Conservation (phyloP, 2,888 invertebrate species). For the Notocelia uddmanniana region DNA sequence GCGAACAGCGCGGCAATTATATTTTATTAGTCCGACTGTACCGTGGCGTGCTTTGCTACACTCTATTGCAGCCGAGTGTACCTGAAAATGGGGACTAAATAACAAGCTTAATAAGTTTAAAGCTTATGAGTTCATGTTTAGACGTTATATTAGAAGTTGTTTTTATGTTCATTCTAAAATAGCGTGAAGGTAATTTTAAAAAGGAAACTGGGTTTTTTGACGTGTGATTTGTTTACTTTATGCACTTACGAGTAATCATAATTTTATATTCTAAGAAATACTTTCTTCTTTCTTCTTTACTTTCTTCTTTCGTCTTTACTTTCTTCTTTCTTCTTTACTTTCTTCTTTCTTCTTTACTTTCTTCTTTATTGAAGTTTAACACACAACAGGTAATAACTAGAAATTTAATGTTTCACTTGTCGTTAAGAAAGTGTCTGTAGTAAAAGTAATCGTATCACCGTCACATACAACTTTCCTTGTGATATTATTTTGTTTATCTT, state of each 20-base stretch:
- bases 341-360: too few species aligned
- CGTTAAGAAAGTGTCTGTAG: too few species aligned
- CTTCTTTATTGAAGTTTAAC: too few species aligned
- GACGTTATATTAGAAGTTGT: background rate
- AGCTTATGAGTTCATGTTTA: slow-evolving; percentile 9
- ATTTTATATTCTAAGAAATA: too few species aligned
- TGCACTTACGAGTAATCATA: background rate
- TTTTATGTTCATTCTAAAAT: slow-evolving; percentile 1
- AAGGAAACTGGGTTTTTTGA: background rate
- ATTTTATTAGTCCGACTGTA: slow-evolving; percentile 47
- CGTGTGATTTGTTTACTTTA: background rate
- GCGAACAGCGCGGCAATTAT: slow-evolving; percentile 47
- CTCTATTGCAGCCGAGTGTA: slow-evolving; percentile 38
- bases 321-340: too few species aligned
- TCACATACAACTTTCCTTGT: too few species aligned
- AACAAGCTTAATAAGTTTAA: slow-evolving; percentile 27
- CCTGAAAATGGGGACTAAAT: slow-evolving; percentile 27
- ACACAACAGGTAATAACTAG: too few species aligned
- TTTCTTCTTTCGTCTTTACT: too few species aligned
- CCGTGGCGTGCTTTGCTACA: slow-evolving; percentile 36
- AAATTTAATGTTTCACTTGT: too few species aligned
- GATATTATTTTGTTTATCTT: too few species aligned
- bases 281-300: too few species aligned
- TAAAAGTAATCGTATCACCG: too few species aligned
- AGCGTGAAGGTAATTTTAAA: background rate